phyloP scores from a whole-genome alignment of 2,113 vertebrate genomes.

The Cynoglossus semilaevis region DNA sequence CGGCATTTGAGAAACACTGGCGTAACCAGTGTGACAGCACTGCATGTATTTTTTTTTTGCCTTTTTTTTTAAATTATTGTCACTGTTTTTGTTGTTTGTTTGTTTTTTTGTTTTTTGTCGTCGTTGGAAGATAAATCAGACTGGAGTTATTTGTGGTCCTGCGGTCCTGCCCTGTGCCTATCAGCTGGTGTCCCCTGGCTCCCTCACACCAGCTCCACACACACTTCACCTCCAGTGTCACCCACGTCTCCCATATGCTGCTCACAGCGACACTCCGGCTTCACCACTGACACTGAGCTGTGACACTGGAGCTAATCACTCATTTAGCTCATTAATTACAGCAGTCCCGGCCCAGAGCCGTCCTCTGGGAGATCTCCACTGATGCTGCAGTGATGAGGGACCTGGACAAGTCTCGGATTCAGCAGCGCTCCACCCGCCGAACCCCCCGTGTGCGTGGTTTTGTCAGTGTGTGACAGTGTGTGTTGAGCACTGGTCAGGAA shows the following conservation, averaged over 20 bases:
- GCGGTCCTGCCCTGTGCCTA: conserved; percentile 48
- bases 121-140: conserved; percentile 21
- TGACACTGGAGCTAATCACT: conserved; percentile 66
- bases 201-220: conserved; percentile 27
- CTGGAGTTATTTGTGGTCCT: conserved; percentile 20
- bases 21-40: too few species aligned
- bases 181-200: conserved; percentile 74
- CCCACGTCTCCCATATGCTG: conserved; percentile 80
- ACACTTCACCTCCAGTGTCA: conserved; percentile 59
- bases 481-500: conserved; percentile 65
- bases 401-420: conserved; percentile 32
- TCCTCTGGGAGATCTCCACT: conserved; percentile 23
- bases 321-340: conserved; percentile 66
- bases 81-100: not conserved
- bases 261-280: conserved; percentile 49
- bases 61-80: too few species aligned
- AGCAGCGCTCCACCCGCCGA: not conserved
- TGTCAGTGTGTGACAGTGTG: conserved; percentile 37
- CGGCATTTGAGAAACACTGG: too few species aligned
- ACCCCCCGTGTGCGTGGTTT: not conserved
- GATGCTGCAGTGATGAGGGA: conserved; percentile 9
- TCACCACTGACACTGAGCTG: conserved; percentile 35
- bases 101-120: not conserved
- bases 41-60: too few species aligned
- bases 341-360: conserved; percentile 2